phyloP scores from a whole-genome alignment of 2,113 vertebrate genomes.

The Apaloderma vittatum region DNA sequence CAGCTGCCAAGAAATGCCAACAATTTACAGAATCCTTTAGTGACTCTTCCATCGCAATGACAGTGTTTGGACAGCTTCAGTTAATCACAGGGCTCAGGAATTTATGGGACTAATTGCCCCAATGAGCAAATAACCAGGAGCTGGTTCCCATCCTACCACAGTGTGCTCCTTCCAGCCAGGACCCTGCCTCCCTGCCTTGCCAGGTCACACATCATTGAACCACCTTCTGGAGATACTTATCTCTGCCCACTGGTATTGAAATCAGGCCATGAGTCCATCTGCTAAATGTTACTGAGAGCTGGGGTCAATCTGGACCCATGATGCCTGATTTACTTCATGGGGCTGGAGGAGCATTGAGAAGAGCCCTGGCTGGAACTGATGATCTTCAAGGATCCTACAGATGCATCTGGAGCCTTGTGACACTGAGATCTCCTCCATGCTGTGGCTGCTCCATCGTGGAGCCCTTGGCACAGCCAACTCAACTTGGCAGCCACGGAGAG shows the following conservation, averaged over 20 bases:
- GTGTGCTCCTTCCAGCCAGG: background rate
- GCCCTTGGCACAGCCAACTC: background rate
- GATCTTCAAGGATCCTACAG: background rate
- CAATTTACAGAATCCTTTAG: background rate
- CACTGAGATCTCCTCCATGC: background rate
- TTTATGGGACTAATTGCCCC: background rate
- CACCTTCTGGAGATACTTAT: background rate
- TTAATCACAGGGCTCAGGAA: background rate
- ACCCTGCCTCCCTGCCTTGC: background rate
- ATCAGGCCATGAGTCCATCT: background rate
- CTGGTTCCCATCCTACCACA: background rate
- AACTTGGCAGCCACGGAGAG: background rate
- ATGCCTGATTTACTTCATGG: accelerated
- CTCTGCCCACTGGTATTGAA: background rate
- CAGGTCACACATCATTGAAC: background rate
- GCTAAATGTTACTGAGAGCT: background rate
- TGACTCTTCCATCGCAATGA: background rate
- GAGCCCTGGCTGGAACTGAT: background rate
- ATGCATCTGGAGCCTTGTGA: background rate
- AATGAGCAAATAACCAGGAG: background rate
- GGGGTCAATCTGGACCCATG: background rate
- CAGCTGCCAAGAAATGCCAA: background rate
- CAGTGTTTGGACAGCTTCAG: background rate
- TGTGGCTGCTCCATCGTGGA: background rate
- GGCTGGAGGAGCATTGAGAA: background rate